Conservation (phyloP, 2,113 vertebrate genomes). For the Furnarius figulus region DNA sequence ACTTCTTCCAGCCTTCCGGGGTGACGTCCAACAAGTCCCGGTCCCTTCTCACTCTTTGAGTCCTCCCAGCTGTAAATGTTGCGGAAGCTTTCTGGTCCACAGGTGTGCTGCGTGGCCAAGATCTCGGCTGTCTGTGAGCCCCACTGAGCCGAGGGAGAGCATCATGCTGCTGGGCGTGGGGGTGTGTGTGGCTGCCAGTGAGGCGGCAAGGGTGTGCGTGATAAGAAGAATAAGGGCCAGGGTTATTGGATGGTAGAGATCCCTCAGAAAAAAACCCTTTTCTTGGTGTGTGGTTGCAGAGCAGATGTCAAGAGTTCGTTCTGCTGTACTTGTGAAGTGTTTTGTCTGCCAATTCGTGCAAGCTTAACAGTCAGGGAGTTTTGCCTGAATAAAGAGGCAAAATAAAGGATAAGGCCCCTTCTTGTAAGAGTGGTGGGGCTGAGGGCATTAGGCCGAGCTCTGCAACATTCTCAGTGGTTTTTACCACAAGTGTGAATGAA, state of each 20-base stretch:
- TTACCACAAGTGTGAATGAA: not conserved
- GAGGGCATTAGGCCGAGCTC: not conserved
- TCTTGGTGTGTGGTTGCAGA: not conserved
- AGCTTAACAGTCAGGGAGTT: not conserved
- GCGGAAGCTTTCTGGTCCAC: not conserved
- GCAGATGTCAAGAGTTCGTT: not conserved
- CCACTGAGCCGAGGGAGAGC: rapidly evolving
- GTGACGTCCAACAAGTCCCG: not conserved
- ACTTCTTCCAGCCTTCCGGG: constrained; percentile 24
- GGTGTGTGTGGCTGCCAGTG: not conserved
- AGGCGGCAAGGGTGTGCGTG: not conserved
- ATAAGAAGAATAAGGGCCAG: not conserved
- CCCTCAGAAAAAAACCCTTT: not conserved
- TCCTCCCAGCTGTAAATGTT: not conserved
- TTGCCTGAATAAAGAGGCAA: not conserved
- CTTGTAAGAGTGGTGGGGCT: not conserved
- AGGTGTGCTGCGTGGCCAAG: not conserved
- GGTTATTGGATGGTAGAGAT: not conserved
- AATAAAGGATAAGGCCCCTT: not conserved
- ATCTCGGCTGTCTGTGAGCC: rapidly evolving
- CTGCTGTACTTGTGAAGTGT: rapidly evolving
- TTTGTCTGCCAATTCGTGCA: not conserved
- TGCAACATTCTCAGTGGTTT: not conserved
- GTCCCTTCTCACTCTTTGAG: not conserved
- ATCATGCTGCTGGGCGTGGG: rapidly evolving